These are phyloP conservation scores for Pardosa pseudoannulata DNA, from an alignment of 2,888 invertebrate genomes.

Conservation along the genomic window DNA sequence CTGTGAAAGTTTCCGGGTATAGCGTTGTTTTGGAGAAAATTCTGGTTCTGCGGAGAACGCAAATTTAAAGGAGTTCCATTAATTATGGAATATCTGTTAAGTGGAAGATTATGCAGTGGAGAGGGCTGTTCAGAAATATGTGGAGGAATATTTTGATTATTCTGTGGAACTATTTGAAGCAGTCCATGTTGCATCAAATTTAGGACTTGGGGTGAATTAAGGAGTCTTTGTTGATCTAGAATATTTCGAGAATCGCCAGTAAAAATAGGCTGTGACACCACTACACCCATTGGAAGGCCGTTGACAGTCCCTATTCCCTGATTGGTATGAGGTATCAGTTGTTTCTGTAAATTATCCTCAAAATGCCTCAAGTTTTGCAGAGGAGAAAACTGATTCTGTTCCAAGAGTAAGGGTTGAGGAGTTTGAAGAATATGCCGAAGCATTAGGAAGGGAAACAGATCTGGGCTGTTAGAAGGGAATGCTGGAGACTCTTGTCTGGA, in stretches of 20 bases:
- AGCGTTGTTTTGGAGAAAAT: neutral
- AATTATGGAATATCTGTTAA: conserved; percentile 3
- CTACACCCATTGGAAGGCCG: conserved; percentile 5
- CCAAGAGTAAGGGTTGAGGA: conserved; percentile 18
- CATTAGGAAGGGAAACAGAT: conserved; percentile 11
- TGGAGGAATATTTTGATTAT: neutral
- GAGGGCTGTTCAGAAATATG: conserved; percentile 2
- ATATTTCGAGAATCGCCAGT: neutral
- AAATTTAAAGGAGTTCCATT: neutral
- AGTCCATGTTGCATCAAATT: neutral
- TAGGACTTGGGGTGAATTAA: neutral
- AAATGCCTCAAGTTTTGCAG: conserved; percentile 47
- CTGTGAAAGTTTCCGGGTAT: neutral
- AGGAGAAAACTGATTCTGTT: conserved; percentile 24
- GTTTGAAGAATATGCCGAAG: conserved; percentile 11
- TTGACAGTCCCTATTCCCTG: neutral
- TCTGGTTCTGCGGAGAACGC: neutral
- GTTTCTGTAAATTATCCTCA: conserved; percentile 32
- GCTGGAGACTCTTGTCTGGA: conserved; percentile 20
- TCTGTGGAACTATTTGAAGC: neutral
- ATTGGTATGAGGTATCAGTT: neutral
- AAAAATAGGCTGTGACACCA: conserved; percentile 14
- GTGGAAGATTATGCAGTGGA: conserved; percentile 9
- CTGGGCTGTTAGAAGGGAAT: neutral
- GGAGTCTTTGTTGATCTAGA: neutral